Evolutionary conservation across 2,797 vertebrate species (phyloP), one percentile per base, ranked within the genome.

Genomic region (Typhlichthys eigenmanni): DNA sequence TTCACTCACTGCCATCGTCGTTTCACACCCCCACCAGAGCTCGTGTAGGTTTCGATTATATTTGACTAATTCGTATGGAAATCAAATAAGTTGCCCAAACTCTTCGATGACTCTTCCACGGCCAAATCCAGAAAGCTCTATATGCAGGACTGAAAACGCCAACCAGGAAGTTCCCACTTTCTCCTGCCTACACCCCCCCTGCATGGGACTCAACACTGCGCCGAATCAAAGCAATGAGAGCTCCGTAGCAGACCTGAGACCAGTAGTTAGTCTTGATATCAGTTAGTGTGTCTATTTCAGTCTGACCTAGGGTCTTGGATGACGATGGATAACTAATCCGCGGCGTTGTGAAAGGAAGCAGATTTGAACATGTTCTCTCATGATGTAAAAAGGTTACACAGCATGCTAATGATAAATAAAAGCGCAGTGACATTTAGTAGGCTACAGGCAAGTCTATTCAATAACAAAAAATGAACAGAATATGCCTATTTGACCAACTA

Each of bases 131-230:
- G 19, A 62, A 14, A 73, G 61, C 62, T 68, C 19, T 59, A 24
- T 24, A 24, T 24, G 24, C 24, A 24, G 24, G 24, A 3, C 24
- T 24, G 55, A 62, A 55, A 66, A 46, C 69, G 64, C 65, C 58
- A 78, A 88, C 80, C 81, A 87, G 89, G 89, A 91, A 91, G 88
- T 89, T 61, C 12, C 1, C 0, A 0, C 9, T 0, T 17, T 13
- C 52, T 54, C 46, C 54, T 55, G 52, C 19, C 24, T 55, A 9
- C 34, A 38, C 34, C 19, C 19, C 19, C 34, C 48, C 34, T 3
- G 24, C 48, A 52, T 66, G 63, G 34, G 24, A 24, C 19, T 38
- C 48, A 52, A 43, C 58, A 14, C 58, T 13, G 58, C 13, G 47
- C 24, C n/a, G 7, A 13, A 57, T 38, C 34, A 38, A 38, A 38